Base-by-base conservation (phyloP, 37 sponge, comb jelly and placozoan species). In the Haliclona indistincta region DNA sequence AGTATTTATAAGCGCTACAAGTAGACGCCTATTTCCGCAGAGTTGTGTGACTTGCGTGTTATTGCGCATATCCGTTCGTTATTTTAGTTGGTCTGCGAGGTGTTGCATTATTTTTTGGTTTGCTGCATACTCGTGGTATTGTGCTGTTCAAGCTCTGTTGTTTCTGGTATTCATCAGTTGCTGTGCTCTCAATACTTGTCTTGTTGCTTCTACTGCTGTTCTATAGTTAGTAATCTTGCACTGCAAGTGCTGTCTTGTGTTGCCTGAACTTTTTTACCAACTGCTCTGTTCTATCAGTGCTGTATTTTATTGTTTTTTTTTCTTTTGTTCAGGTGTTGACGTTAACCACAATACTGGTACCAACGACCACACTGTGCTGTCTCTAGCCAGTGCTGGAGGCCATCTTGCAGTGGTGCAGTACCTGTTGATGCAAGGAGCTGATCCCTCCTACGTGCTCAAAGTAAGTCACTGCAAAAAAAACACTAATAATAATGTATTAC, bases 311-410 rank as follows among this genome's bases (percentile, higher is more conserved):
- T 61, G 15, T 28, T 61, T 10, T 61, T n/a, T n/a, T n/a, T 43
- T 11, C 4, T 7, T 67, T 1, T 61, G 40, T 64, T 17, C 51
- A 89, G 91, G 84, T 44, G 89, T 85, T 40, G 71, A 75, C 37
- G 77, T 79, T 6, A 92, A 92, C 36, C 62, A 80, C 0, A 34
- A 39, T 36, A 92, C 93, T 2, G 51, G 84, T 38, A 79, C 41
- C 43, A 88, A 83, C 22, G 93, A 92, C 73, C 93, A 92, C 85
- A 88, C 93, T 61, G 93, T 92, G 43, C 76, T 92, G 56, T 88
- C 89, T 4, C 71, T 92, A 53, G 93, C 93, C 56, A 82, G 89
- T 65, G 85, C 93, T 32, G 93, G 93, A 0, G 93, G 93, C 15
- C 93, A 92, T 52, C 64, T 92, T 38, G 70, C 64, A 56, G 71